These are phyloP conservation scores for Glaucomys volans DNA, from an alignment of 2,113 vertebrate species.

Conservation along the genomic window DNA sequence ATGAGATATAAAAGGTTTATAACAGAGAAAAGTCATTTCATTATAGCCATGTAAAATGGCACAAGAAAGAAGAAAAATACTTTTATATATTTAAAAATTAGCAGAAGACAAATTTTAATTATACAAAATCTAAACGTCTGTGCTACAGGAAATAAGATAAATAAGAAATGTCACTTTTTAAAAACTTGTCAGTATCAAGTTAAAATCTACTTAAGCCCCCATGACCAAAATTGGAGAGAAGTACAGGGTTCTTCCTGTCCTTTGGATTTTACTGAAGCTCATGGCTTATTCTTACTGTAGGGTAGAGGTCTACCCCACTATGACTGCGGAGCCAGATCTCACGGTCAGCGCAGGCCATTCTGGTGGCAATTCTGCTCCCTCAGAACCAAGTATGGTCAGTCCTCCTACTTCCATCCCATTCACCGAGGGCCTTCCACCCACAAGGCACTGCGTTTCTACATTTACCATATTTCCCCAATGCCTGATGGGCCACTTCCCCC, in stretches of 20 bases:
- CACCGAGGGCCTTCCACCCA: not conserved
- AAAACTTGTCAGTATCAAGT: not conserved
- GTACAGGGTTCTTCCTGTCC: not conserved
- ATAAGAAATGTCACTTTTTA: constrained; percentile 5
- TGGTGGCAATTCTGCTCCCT: not conserved
- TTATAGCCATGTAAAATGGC: not conserved
- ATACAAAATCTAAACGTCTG: not conserved
- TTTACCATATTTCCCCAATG: not conserved
- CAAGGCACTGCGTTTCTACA: not conserved
- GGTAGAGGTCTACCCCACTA: not conserved
- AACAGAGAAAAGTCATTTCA: constrained; percentile 35
- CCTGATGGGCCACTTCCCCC: not conserved
- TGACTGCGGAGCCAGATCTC: not conserved
- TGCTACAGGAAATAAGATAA: not conserved
- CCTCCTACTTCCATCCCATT: not conserved
- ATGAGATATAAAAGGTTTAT: constrained; percentile 13
- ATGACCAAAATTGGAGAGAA: not conserved
- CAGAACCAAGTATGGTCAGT: not conserved
- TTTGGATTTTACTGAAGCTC: not conserved
- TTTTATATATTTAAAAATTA: constrained; percentile 52
- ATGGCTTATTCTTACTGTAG: not conserved
- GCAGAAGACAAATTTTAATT: not conserved
- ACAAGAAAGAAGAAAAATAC: constrained; percentile 27
- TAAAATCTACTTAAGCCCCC: not conserved
- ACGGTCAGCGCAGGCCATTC: not conserved